Conservation (phyloP, 2,888 invertebrate genomes). For the Lycaena phlaeas region DNA sequence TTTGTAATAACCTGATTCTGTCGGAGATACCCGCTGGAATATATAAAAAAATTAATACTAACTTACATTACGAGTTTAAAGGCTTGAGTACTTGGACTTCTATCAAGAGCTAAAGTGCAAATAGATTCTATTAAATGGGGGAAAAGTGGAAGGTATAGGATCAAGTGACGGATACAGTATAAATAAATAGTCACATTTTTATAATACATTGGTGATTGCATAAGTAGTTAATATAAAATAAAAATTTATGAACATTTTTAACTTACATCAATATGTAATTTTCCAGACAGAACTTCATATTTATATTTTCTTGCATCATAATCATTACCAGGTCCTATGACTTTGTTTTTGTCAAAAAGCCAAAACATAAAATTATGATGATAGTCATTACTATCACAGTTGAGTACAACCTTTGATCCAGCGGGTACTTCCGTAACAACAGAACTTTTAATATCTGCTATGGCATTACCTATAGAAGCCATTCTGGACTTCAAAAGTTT, state of each 20-base stretch:
- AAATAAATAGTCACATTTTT: no score
- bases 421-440: constrained; percentile 66
- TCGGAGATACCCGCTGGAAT: constrained; percentile 72
- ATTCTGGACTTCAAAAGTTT: constrained; percentile 26
- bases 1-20: constrained; percentile 77
- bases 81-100: no score
- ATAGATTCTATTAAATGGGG: no score
- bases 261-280: constrained; percentile 77
- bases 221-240: no score
- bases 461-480: constrained; percentile 26
- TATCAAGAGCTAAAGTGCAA: no score
- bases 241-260: no score
- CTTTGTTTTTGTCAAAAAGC: constrained; percentile 70
- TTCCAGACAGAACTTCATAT: constrained; percentile 79
- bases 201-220: no score
- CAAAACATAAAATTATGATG: constrained; percentile 79
- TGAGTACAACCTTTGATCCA: constrained; percentile 73
- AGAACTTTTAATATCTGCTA: constrained; percentile 36
- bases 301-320: constrained; percentile 76
- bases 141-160: no score
- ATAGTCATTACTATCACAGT: constrained; percentile 77
- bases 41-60: background rate
- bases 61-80: no score
- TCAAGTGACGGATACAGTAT: no score
- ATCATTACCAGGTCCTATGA: constrained; percentile 76